phyloP scores from a whole-genome alignment of 2,797 vertebrate genomes.

The Cossypha caffra region DNA sequence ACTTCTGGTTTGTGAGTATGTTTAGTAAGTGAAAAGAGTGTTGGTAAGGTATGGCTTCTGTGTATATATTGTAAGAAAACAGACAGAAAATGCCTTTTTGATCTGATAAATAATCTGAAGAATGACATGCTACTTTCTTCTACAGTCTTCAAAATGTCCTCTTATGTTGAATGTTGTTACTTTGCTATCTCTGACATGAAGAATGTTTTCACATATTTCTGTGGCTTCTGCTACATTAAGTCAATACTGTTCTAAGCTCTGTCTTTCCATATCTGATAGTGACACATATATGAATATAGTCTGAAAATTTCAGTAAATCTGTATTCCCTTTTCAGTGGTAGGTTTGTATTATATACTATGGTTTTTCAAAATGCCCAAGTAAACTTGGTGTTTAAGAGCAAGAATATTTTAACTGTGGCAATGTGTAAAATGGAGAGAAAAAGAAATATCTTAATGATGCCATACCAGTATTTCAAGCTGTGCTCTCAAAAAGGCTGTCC shows the following conservation, averaged over 20 bases:
- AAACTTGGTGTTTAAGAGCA: background rate
- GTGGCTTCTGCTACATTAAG: background rate
- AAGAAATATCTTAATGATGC: background rate
- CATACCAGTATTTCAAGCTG: background rate
- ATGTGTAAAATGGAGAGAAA: background rate
- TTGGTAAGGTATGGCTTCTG: background rate
- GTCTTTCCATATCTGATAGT: background rate
- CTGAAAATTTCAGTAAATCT: background rate
- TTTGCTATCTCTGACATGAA: background rate
- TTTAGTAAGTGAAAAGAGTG: background rate
- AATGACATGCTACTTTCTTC: background rate
- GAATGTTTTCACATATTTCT: background rate
- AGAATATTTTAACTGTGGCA: background rate
- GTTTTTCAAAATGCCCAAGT: background rate
- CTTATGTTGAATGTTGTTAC: background rate
- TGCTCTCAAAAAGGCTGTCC: background rate
- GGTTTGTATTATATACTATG: background rate
- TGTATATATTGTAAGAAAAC: background rate
- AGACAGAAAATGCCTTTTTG: background rate
- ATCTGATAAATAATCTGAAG: background rate
- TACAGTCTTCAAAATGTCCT: background rate
- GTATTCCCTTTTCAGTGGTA: background rate
- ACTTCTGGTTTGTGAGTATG: background rate
- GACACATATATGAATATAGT: background rate
- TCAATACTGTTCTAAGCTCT: background rate